These are phyloP conservation scores for Hyposmocoma kahamanoa DNA, from an alignment of 1,140 invertebrate species.

Conservation along the genomic window DNA sequence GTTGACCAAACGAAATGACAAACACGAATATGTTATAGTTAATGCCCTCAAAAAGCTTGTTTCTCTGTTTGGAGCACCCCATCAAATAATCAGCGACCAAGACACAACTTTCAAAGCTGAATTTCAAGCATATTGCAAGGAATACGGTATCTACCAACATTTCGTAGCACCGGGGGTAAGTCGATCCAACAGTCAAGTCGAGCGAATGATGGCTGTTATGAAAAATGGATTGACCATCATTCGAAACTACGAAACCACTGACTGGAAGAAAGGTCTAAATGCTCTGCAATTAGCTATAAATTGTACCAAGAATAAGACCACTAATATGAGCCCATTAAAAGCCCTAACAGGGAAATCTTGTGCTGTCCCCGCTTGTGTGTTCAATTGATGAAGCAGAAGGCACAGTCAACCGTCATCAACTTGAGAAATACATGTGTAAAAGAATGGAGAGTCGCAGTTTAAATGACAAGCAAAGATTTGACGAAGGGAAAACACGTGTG, in stretches of 20 bases:
- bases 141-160: conserved; percentile 20
- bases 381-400: conserved; percentile 9
- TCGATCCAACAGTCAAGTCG: conserved; percentile 36
- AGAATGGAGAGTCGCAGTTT: conserved; percentile 11
- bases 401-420: conserved; percentile 3
- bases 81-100: neutral
- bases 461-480: conserved; percentile 9
- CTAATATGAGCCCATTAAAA: conserved; percentile 14
- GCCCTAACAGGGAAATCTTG: conserved; percentile 12
- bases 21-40: neutral
- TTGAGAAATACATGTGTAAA: conserved; percentile 1
- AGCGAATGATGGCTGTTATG: conserved; percentile 29
- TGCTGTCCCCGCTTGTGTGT: conserved; percentile 7
- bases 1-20: neutral
- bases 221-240: conserved; percentile 18
- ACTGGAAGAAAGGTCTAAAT: conserved; percentile 14
- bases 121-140: conserved; percentile 7
- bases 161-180: conserved; percentile 14
- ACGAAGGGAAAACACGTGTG: conserved; percentile 13
- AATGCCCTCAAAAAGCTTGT: neutral
- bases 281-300: conserved; percentile 27
- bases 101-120: neutral
- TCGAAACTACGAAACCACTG: conserved; percentile 2
- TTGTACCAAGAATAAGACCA: conserved; percentile 20
- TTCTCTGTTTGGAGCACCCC: neutral